Evolutionary conservation across 2,888 invertebrate genomes (phyloP).

Genomic region (Stenchaetothrips biformis): DNA sequence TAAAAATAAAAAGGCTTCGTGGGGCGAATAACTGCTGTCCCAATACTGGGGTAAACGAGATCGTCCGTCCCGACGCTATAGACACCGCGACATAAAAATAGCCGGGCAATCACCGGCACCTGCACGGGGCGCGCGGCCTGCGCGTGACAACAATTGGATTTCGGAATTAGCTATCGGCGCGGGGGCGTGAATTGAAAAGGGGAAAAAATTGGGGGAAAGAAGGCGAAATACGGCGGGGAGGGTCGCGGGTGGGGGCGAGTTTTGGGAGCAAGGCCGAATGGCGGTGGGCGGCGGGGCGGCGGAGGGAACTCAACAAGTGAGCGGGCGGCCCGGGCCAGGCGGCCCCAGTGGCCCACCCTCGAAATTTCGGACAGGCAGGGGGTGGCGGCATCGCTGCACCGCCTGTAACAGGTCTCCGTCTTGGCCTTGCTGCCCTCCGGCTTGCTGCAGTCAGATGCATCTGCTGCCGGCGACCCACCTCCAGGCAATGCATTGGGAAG

Average conservation of each 20-base stretch:
- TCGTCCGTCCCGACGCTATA: no score
- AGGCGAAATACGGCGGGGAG: neutral
- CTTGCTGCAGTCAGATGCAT: no score
- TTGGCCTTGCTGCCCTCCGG: no score
- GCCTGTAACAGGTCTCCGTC: neutral
- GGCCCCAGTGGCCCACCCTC: neutral
- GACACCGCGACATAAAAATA: no score
- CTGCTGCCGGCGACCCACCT: no score
- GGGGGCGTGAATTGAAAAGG: neutral
- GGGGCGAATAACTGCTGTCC: no score
- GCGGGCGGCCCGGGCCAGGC: neutral
- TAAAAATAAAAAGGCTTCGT: no score
- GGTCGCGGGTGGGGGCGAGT: neutral
- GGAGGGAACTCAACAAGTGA: neutral
- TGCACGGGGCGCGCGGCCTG: neutral
- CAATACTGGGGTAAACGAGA: no score
- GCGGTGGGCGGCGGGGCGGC: no score
- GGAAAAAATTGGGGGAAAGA: neutral
- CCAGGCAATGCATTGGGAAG: no score
- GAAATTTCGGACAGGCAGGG: neutral
- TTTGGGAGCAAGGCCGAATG: neutral
- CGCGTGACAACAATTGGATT: slow-evolving; percentile 15
- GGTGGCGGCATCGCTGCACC: neutral
- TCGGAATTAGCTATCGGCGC: neutral
- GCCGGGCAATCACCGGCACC: neutral